Evolutionary conservation across 2,888 invertebrate species (phyloP).

Genomic region (Chymomyza fuscimana): DNA sequence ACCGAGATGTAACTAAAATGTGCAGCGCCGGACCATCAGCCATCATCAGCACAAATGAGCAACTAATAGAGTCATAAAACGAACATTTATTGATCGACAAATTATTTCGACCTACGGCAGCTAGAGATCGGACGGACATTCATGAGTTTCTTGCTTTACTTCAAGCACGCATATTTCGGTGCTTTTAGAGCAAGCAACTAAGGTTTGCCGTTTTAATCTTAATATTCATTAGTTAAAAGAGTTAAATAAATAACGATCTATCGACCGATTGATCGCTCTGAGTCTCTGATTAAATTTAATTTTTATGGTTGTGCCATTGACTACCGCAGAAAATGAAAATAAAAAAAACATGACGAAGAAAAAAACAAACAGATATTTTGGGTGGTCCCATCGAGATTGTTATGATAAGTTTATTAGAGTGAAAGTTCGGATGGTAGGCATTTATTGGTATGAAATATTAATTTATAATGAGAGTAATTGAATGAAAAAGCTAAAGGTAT

Average conservation of each 20-base stretch:
- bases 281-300: conserved; percentile 49
- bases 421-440: conserved; percentile 22
- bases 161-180: background rate
- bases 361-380: conserved; percentile 31
- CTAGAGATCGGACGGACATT: conserved; percentile 19
- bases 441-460: background rate
- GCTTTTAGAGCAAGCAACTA: conserved; percentile 28
- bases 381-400: conserved; percentile 50
- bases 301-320: conserved; percentile 49
- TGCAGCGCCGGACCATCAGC: conserved; percentile 30
- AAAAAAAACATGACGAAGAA: background rate
- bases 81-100: conserved; percentile 77
- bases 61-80: conserved; percentile 78
- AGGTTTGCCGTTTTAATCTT: conserved; percentile 44
- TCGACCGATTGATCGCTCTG: conserved; percentile 35
- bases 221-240: conserved; percentile 72
- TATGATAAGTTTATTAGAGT: conserved; percentile 23
- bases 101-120: conserved; percentile 66
- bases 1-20: conserved; percentile 44
- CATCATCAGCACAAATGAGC: conserved; percentile 52
- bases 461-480: conserved; percentile 9
- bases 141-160: conserved; percentile 8
- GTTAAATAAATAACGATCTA: conserved; percentile 15
- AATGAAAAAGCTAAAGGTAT: background rate
- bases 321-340: conserved; percentile 49